These are phyloP conservation scores for Dioctria linearis DNA, from an alignment of 2,888 invertebrate genomes.

Conservation along the genomic window DNA sequence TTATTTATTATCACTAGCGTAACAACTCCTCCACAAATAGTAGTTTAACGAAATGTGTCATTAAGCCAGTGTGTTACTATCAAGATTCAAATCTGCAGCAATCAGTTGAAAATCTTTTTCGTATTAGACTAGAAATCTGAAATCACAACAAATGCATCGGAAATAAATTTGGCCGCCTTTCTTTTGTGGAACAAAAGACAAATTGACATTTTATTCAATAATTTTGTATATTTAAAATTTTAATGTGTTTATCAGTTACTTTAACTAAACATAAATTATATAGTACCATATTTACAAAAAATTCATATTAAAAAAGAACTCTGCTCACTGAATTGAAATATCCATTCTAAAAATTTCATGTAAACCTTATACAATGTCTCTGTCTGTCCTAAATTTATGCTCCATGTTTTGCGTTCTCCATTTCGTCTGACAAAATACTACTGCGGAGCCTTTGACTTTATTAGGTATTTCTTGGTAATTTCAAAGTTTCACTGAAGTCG, in stretches of 20 bases:
- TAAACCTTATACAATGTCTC: constrained; percentile 2
- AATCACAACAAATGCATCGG: too few relatives aligned
- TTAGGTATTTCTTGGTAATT: constrained; percentile 5
- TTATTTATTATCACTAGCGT: too few relatives aligned
- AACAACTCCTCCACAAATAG: too few relatives aligned
- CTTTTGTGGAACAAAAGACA: not conserved
- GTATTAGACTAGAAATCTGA: too few relatives aligned
- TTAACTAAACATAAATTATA: constrained; percentile 52
- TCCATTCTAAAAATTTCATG: constrained; percentile 33
- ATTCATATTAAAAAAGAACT: constrained; percentile 31
- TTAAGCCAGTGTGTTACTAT: too few relatives aligned
- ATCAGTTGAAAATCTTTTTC: too few relatives aligned
- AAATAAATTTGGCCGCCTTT: too few relatives aligned
- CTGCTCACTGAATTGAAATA: constrained; percentile 37
- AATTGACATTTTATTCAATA: constrained; percentile 37
- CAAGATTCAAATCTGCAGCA: too few relatives aligned
- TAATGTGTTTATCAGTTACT: constrained; percentile 47
- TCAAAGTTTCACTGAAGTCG: constrained; percentile 15
- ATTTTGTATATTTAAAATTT: constrained; percentile 54
- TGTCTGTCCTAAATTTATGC: constrained; percentile 11
- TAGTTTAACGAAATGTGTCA: too few relatives aligned
- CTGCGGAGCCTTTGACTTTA: constrained; percentile 35
- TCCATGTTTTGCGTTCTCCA: not conserved
- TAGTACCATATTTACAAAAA: constrained; percentile 52
- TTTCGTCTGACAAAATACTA: constrained; percentile 23